Evolutionary conservation across 2,888 invertebrate genomes (phyloP), one percentile per base, ranked within the genome.

Genomic region (Lepidochrysops patricia): DNA sequence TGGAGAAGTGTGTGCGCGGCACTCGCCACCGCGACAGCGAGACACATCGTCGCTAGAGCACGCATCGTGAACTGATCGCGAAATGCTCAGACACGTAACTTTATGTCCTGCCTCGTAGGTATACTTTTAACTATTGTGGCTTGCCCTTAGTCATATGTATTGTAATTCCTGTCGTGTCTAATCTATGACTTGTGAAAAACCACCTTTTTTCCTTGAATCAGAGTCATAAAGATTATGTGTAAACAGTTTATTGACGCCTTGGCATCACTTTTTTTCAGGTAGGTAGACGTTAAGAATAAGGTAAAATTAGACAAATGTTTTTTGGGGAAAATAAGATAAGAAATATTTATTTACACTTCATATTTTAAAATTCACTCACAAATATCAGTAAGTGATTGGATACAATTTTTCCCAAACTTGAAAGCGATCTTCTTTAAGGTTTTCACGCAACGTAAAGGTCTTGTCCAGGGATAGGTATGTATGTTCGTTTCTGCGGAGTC

Each of bases 351-450:
- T 43, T 43, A 7, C 9, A n/a, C 13, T 15, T 7, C 7, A 37
- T 7, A 6, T 35, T 35, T 35, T 35, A 15, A 37, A 13, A 43
- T 19, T 43, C 9, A 43, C 43, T 43, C 2, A 43, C 15, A 6
- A n/a, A 19, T 9, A 7, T 32, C 32, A 54, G 9, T 54, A 54
- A 4, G 15, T 15, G 2, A 79, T 76, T 0, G 80, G 82, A 49
- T 81, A 82, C 6, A 83, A 63, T 12, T 79, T 72, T 6, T 83
- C 82, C 83, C 83, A 84, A 0, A 81, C 49, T 5, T 65, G 56
- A 62, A 75, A 76, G 2, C 76, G 64, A 2, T 77, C 71, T 64
- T 82, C 80, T 19, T 70, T 70, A 56, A 82, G 63, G 56, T 80
- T 76, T 37, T 68, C 63, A 0, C 64, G 63, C 1, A 80, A 65